Evolutionary conservation across 2,888 invertebrate species (phyloP).

Genomic region (Amphiduros pacificus): DNA sequence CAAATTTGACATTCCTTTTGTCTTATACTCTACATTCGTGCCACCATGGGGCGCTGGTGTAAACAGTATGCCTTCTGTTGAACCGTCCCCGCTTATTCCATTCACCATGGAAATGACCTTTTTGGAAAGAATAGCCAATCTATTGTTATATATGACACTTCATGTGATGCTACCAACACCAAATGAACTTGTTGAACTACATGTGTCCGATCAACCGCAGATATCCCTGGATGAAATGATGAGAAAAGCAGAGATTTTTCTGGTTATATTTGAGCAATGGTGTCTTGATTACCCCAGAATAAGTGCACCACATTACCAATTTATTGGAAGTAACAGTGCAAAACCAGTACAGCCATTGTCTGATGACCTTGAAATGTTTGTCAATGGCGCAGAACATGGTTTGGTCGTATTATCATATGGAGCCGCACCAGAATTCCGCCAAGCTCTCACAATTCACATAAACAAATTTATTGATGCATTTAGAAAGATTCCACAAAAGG

Average conservation of each 20-base stretch:
- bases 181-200: not conserved
- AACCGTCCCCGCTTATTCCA: not conserved
- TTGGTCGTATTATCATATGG: no score
- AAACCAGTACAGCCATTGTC: not conserved
- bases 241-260: not conserved
- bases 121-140: not conserved
- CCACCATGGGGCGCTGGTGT: not conserved
- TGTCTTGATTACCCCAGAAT: slow-evolving; percentile 1
- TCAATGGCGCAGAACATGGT: not conserved
- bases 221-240: not conserved
- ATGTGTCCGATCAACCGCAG: not conserved
- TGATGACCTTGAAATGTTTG: not conserved
- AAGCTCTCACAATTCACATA: no score
- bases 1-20: not conserved
- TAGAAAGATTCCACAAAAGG: not conserved
- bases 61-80: not conserved
- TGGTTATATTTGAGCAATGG: not conserved
- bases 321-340: not conserved
- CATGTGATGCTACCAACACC: no score
- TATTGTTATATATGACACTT: not conserved
- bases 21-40: not conserved
- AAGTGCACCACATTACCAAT: not conserved
- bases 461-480: not conserved
- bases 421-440: no score
- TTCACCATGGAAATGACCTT: not conserved